These are phyloP conservation scores for Callinectes sapidus DNA, from an alignment of 2,888 invertebrate genomes.

Conservation along the genomic window DNA sequence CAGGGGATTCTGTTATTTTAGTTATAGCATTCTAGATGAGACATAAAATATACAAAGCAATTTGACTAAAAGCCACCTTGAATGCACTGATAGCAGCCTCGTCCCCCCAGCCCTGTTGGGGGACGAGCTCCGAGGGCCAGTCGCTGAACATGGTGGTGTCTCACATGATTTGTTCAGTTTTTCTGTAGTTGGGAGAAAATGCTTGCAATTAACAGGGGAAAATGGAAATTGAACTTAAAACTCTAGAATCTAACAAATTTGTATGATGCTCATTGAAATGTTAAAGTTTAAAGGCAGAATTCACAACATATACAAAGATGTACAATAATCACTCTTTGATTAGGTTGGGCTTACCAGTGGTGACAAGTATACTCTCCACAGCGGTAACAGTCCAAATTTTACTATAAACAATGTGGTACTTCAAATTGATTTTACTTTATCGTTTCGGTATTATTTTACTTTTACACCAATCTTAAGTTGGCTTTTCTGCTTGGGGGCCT, in stretches of 20 bases:
- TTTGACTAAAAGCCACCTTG: conserved; percentile 56
- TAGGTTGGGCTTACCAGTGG: too few species aligned
- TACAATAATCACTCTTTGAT: too few species aligned
- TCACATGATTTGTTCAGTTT: background rate
- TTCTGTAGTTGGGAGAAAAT: background rate
- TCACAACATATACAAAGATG: background rate
- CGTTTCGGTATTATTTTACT: too few species aligned
- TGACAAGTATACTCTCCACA: too few species aligned
- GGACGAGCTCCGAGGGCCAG: conserved; percentile 71
- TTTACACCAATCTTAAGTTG: too few species aligned
- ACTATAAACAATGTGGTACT: too few species aligned
- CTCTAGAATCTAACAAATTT: background rate
- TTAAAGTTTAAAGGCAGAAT: background rate
- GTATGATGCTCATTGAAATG: background rate
- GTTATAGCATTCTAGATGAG: background rate
- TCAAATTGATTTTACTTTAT: too few species aligned
- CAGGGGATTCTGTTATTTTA: background rate
- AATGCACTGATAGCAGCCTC: conserved; percentile 72
- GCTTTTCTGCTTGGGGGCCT: too few species aligned
- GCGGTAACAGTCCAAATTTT: too few species aligned
- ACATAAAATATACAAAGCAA: background rate
- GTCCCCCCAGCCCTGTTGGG: conserved; percentile 73
- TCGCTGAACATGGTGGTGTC: conserved; percentile 64
- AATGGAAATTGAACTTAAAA: background rate
- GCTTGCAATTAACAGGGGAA: background rate